A percentile compares a stretch with the other conserved stretches of the same genome.
phyloP scores from a whole-genome alignment of 2,797 vertebrate genomes.

The Nannoperca obscura region DNA sequence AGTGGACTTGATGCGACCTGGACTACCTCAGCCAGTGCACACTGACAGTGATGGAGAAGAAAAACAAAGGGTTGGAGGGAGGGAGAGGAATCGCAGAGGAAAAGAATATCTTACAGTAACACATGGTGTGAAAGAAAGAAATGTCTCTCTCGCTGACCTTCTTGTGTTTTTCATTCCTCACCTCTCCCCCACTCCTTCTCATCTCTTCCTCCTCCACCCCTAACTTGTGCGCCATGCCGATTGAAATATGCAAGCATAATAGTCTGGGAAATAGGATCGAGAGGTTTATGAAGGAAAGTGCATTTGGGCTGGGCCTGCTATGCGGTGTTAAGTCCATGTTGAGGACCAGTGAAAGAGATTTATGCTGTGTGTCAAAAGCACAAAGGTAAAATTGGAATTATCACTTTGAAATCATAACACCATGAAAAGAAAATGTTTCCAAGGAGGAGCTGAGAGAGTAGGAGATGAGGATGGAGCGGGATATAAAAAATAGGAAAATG shows the following conservation, averaged over 20 bases:
- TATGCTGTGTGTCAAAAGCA: conserved; percentile 28
- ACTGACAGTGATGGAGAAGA: conserved; percentile 77
- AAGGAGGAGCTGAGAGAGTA: conserved; percentile 25
- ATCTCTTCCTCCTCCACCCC: conserved; percentile 61
- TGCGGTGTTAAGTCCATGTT: conserved; percentile 30
- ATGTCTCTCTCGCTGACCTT: conserved; percentile 76
- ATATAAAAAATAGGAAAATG: conserved; percentile 20
- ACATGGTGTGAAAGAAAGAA: conserved; percentile 82
- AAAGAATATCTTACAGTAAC: conserved; percentile 82
- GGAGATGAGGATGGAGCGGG: conserved; percentile 10
- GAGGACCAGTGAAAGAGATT: conserved; percentile 50
- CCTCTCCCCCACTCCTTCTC: conserved; percentile 34
- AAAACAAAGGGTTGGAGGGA: conserved; percentile 73
- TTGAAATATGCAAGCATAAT: conserved; percentile 80
- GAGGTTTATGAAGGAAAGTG: conserved; percentile 69
- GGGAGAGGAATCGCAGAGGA: conserved; percentile 72
- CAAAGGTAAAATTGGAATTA: conserved; percentile 49
- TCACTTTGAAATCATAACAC: conserved; percentile 43
- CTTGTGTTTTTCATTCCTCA: conserved; percentile 79
- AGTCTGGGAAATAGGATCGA: conserved; percentile 76
- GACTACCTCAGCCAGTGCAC: conserved; percentile 70
- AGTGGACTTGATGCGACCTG: conserved; percentile 71
- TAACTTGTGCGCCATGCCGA: conserved; percentile 58
- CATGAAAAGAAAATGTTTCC: conserved; percentile 38
- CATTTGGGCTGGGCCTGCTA: conserved; percentile 52